Evolutionary conservation across 1,140 invertebrate species (phyloP), one percentile per base, ranked within the genome.

Genomic region (Meteorus sp.): DNA sequence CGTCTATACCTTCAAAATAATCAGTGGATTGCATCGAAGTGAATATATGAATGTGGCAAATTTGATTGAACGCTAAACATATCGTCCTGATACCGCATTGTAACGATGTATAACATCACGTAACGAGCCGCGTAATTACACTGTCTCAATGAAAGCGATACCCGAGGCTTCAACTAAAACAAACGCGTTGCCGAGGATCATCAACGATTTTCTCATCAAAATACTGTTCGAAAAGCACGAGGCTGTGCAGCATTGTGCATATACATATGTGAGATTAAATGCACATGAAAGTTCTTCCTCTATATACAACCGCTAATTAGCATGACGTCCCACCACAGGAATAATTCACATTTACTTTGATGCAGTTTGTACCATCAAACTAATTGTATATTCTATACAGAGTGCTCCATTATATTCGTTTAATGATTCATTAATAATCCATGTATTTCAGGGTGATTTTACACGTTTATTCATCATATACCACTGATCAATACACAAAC

Each of bases 61-160:
- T 33, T 29, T 13, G 35, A 56, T 29, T 17, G 53, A 45, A 56
- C 27, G 33, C 33, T 27, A 23, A 2, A 50, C 33, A 39, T 56
- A 44, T 23, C 20, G 33, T 29, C 47, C 25, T 50, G 35, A 57
- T 57, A 37, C 55, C 33, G 29, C 41, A 47, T 15, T 43, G 15
- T 41, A 22, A 27, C 48, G 45, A n/a, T n/a, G n/a, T n/a, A n/a
- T n/a, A n/a, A n/a, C 23, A 48, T 56, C 43, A 43, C 27, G 60
- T 62, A 62, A 58, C 56, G 60, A 62, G 55, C 55, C 56, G 56
- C 60, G 52, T 62, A 62, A 62, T 62, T 62, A 59, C 52, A 59
- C 53, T 66, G 47, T 61, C 64, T 61, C 62, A 63, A 66, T 61
- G 63, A 59, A 61, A 61, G 45, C 64, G 25, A 58, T 43, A 52